These are phyloP conservation scores for Isotomurus palustris DNA, from an alignment of 2,888 invertebrate species.

Conservation along the genomic window DNA sequence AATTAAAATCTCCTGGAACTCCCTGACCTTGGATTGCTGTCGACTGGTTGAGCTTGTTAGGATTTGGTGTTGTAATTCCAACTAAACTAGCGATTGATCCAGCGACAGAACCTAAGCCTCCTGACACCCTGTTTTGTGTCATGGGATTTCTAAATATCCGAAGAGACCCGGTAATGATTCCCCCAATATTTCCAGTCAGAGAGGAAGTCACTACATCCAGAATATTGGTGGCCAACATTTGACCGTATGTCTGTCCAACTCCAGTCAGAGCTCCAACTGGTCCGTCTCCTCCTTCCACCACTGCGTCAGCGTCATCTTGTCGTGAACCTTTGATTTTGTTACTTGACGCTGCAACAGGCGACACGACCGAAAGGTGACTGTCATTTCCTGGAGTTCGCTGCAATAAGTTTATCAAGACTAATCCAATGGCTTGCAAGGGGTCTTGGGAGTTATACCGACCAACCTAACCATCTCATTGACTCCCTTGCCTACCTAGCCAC, in stretches of 20 bases:
- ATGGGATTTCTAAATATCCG: conserved; percentile 7
- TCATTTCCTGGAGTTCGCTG: no score
- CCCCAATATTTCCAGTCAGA: conserved; percentile 11
- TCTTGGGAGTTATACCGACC: no score
- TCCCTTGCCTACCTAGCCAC: no score
- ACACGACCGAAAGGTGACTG: no score
- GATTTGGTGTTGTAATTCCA: not conserved
- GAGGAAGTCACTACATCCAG: conserved; percentile 9
- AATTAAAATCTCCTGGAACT: no score
- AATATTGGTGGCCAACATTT: conserved; percentile 4
- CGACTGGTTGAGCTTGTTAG: not conserved
- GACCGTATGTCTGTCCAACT: not conserved
- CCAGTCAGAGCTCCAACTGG: not conserved
- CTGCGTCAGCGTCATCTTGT: not conserved
- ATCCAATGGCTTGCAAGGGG: no score
- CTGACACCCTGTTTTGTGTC: conserved; percentile 6
- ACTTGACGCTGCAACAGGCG: no score
- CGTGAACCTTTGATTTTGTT: not conserved
- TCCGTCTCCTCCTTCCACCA: not conserved
- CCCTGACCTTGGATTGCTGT: not conserved
- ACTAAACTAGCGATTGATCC: not conserved
- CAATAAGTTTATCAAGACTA: no score
- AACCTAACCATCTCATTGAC: no score
- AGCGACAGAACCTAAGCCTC: not conserved
- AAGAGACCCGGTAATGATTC: conserved; percentile 6